phyloP scores from a whole-genome alignment of 64 coral and sea anemone species.

The Actinia tenebrosa region DNA sequence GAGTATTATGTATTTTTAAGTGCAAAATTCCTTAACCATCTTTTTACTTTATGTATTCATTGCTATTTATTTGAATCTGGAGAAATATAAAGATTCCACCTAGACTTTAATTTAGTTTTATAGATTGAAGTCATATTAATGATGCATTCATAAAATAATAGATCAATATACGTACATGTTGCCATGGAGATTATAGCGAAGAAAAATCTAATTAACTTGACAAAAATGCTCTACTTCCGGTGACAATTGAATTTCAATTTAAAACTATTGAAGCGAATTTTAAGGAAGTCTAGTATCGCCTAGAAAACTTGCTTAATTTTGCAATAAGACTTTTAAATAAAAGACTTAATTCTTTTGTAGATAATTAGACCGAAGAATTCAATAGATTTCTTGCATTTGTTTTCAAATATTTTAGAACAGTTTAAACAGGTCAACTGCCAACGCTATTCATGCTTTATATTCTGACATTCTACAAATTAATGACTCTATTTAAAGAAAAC shows the following conservation, averaged over 20 bases:
- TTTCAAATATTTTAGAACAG: background rate
- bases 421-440: background rate
- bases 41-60: too few relatives aligned
- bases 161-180: slow-evolving; percentile 12
- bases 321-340: background rate
- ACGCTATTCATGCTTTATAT: background rate
- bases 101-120: background rate
- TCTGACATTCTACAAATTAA: slow-evolving; percentile 3
- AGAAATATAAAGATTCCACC: background rate
- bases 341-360: background rate
- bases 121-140: background rate
- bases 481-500: background rate
- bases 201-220: background rate
- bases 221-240: background rate
- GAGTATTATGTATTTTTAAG: too few relatives aligned
- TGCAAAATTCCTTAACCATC: too few relatives aligned
- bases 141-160: background rate
- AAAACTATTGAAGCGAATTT: background rate
- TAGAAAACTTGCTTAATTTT: background rate
- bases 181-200: background rate
- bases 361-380: background rate
- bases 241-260: slow-evolving; percentile 4
- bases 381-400: background rate
- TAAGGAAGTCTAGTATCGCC: background rate
- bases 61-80: background rate